Percentiles rank a stretch among this genome's conserved stretches.
Evolutionary conservation across 2,888 invertebrate species (phyloP).

Genomic region (Drosophila leonis): DNA sequence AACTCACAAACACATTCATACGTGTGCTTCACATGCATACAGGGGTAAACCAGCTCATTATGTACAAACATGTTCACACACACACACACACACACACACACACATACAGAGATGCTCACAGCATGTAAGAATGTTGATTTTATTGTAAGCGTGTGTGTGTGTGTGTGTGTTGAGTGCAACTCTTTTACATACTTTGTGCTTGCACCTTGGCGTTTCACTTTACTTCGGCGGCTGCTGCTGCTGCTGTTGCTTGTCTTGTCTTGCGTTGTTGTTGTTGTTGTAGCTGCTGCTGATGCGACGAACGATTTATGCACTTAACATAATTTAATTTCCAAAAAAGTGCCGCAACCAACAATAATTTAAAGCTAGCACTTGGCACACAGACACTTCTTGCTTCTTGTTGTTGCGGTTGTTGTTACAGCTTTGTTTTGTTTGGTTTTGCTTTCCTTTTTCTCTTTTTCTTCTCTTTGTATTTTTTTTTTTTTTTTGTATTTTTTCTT

Average conservation of each 20-base stretch:
- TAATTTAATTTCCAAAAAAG: slow-evolving; percentile 75
- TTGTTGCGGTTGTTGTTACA: slow-evolving; percentile 44
- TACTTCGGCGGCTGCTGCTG: slow-evolving; percentile 27
- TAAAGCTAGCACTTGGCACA: slow-evolving; percentile 60
- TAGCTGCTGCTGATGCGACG: slow-evolving; percentile 32
- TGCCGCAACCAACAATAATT: slow-evolving; percentile 57
- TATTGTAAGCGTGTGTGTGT: slow-evolving; percentile 19
- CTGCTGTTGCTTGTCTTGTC: slow-evolving; percentile 22
- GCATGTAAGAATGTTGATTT: slow-evolving; percentile 10
- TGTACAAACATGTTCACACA: slow-evolving; percentile 49
- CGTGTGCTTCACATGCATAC: slow-evolving; percentile 19
- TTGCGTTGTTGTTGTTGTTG: slow-evolving; percentile 11
- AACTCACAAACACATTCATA: slow-evolving; percentile 35
- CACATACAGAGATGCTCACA: slow-evolving; percentile 20
- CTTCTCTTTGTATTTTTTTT: slow-evolving; percentile 23
- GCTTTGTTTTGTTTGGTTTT: slow-evolving; percentile 55
- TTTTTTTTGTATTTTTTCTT: too few species aligned
- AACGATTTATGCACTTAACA: slow-evolving; percentile 77
- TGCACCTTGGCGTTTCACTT: slow-evolving; percentile 59
- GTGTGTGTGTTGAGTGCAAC: slow-evolving; percentile 32
- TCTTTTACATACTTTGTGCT: slow-evolving; percentile 54
- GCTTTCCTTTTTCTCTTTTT: slow-evolving; percentile 52
- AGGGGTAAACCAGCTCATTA: slow-evolving; percentile 57
- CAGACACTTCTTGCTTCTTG: slow-evolving; percentile 52
- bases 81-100: slow-evolving; percentile 6